Evolutionary conservation across 2,113 vertebrate genomes (phyloP), one percentile per base, ranked within the genome.

Genomic region (Istiophorus platypterus): DNA sequence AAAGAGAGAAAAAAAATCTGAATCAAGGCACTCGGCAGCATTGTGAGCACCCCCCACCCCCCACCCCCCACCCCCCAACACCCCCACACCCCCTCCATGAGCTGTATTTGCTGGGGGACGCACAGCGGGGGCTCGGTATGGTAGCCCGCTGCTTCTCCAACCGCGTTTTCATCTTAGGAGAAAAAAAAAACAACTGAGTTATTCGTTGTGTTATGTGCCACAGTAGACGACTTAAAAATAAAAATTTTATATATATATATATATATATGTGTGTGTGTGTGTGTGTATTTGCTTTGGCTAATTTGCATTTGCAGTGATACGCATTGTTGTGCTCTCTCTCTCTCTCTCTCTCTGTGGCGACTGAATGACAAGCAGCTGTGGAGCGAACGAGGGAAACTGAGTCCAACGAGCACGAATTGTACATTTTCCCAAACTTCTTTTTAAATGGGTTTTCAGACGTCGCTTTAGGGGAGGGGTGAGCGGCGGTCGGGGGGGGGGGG

Each of bases 161-260:
- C 67, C 72, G 72, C 71, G 66, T 59, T 59, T 52, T 24, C 67
- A 71, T 71, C 66, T 29, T n/a, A n/a, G n/a, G n/a, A n/a, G n/a
- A n/a, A 52, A 76, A 29, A 62, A 12, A 80, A 51, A 72, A 29
- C 22, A 45, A 27, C 27, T 72, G 37, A 62, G 75, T 76, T 79
- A 79, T 72, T 80, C 29, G 68, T 68, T 42, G 39, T 13, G 31
- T 51, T 24, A n/a, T n/a, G 7, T 45, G 56, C 47, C 57, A 7
- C 59, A 26, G 34, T 15, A 39, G 45, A 71, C 57, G 62, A 12
- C 54, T 71, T 71, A 49, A 45, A 67, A 57, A 64, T 63, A n/a
- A n/a, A n/a, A n/a, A n/a, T n/a, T n/a, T n/a, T n/a, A n/a, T n/a
- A n/a, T n/a, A n/a, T n/a, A n/a, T n/a, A n/a, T n/a, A n/a, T n/a